Base-by-base conservation (phyloP, 2,797 vertebrate species). In the Eupleurogrammus muticus region DNA sequence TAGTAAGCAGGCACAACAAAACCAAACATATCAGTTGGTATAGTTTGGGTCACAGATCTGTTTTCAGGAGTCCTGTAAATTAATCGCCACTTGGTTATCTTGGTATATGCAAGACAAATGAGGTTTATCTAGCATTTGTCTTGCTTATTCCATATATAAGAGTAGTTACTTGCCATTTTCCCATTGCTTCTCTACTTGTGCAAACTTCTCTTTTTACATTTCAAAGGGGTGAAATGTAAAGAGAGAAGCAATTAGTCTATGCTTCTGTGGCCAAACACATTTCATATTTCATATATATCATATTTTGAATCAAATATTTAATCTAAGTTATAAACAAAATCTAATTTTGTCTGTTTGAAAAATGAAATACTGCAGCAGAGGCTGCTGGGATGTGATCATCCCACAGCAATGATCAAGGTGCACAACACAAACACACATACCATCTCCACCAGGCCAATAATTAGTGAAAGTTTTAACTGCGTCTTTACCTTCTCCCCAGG, bases 401-500 rank as follows among this genome's bases (percentile, higher is more conserved):
- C 2, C 5, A 50, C 9, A 42, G 9, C 17, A 47, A 5, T 34
- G 19, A 42, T 40, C 7, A 40, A 19, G 57, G 1, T 72, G 13
- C 32, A 11, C 49, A 67, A 58, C 11, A 40, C 6, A 51, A 38
- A 48, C 5, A 17, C 5, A 20, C 10, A 1, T 32, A 36, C 14
- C 3, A 50, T 7, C 24, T 57, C 21, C 10, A 42, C 1, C 5
- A 9, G 5, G 55, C 5, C 6, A 51, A 10, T 14, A 70, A 36
- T 20, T 24, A 61, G 47, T 60, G 23, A 32, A 14, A 55, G 66
- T 35, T 2, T 20, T 38, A 20, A 17, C 24, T 76, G 1, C 16
- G 46, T n/a, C 23, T 17, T 78, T 23, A 95, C 94, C 92, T 90
- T 93, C 64, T 92, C 86, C 78, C 94, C 94, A 42, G 72, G 55